These are phyloP conservation scores for Euplexia lucipara DNA, from an alignment of 2,888 invertebrate genomes.

Conservation along the genomic window DNA sequence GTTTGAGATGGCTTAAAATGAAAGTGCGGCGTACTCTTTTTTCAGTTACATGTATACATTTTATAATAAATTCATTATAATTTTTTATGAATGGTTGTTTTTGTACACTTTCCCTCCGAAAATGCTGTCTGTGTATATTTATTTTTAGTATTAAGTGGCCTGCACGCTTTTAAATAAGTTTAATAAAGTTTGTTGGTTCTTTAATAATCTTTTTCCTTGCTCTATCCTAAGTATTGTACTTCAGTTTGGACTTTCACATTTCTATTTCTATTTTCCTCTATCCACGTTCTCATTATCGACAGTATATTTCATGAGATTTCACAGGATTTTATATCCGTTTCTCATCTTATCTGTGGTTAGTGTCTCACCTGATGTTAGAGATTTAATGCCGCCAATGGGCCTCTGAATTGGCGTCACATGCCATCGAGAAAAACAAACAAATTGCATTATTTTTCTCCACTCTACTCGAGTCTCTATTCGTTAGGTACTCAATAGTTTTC, in stretches of 20 bases:
- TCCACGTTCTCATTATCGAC: not conserved
- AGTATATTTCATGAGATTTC: not conserved
- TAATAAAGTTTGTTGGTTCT: slow-evolving; percentile 40
- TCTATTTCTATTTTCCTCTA: not conserved
- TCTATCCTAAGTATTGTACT: slow-evolving; percentile 21
- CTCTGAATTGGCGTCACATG: no score
- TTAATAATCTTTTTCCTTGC: slow-evolving; percentile 41
- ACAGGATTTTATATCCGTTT: no score
- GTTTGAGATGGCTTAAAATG: slow-evolving; percentile 77
- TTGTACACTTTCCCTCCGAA: slow-evolving; percentile 51
- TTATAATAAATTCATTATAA: slow-evolving; percentile 89
- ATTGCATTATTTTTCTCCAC: no score
- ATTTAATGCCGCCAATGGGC: no score
- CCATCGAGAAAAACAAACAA: no score
- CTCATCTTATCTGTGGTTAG: no score
- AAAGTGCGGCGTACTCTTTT: slow-evolving; percentile 72
- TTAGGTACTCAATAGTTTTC: no score
- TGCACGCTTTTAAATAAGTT: slow-evolving; percentile 35
- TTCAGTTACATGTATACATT: slow-evolving; percentile 89
- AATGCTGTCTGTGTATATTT: slow-evolving; percentile 23
- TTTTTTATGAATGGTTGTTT: slow-evolving; percentile 79
- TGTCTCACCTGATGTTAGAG: no score
- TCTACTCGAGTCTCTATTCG: no score
- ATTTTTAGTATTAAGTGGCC: slow-evolving; percentile 35
- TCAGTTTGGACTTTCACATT: slow-evolving; percentile 10